Evolutionary conservation across 1,140 invertebrate species (phyloP).

Genomic region (Bombus superbus): DNA sequence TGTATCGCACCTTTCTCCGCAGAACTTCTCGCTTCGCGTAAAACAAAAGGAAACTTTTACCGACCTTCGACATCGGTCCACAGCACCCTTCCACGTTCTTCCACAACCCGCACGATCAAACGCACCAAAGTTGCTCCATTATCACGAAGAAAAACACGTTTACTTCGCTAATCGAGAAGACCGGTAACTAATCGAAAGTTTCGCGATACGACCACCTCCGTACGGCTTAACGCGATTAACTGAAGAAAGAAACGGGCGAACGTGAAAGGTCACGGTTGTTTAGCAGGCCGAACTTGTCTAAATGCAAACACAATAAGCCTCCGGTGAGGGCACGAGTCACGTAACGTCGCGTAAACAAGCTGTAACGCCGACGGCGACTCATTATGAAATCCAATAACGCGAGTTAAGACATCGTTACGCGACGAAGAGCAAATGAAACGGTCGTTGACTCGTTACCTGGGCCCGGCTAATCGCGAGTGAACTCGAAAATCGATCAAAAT

Average conservation of each 20-base stretch:
- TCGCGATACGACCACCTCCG: neutral
- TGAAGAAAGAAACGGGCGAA: conserved; percentile 1
- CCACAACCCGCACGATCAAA: neutral
- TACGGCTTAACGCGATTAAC: neutral
- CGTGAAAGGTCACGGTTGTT: neutral
- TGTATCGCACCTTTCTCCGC: too few relatives aligned
- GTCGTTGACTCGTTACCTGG: neutral
- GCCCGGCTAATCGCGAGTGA: neutral
- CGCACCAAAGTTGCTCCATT: neutral
- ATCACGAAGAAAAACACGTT: neutral
- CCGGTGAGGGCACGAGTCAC: conserved; percentile 14
- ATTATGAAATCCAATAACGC: conserved; percentile 54
- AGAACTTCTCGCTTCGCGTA: too few relatives aligned
- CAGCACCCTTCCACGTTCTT: neutral
- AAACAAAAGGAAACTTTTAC: neutral
- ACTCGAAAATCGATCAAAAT: neutral
- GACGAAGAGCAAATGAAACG: neutral
- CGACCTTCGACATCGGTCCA: neutral
- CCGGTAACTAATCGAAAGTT: neutral
- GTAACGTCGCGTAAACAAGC: conserved; percentile 37
- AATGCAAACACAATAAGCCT: conserved; percentile 53
- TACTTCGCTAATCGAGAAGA: neutral
- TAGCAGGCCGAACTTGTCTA: conserved; percentile 9
- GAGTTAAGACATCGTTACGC: conserved; percentile 45
- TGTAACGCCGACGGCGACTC: conserved; percentile 14